Evolutionary conservation across 2,797 vertebrate species (phyloP), one percentile per base, ranked within the genome.

Genomic region (Loriculus beryllinus): DNA sequence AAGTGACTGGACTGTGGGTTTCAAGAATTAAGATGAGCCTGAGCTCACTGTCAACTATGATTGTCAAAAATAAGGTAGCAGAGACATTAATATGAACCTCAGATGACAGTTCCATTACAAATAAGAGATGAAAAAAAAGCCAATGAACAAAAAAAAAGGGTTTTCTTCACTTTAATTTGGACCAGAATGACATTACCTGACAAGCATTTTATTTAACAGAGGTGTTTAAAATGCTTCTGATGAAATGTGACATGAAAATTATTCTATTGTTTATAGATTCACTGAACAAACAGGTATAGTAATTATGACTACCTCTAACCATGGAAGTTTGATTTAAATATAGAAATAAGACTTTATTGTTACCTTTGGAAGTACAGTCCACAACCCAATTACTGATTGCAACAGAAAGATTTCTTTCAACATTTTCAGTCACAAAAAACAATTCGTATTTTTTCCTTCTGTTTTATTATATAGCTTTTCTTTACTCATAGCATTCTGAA

Each of bases 1-100:
- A 68, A 2, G 8, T 52, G 31, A 78, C 14, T 70, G 56, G 29
- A 60, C 18, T 89, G 35, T 59, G 0, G 0, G 26, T 68, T 95
- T 91, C 62, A 85, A 93, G 48, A 83, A 85, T 28, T 71, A 62
- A 49, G 57, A 95, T 49, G 60, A 89, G 52, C 35, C 45, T 85
- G 69, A 82, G 84, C 60, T 77, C 76, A 82, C 33, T 78, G 71
- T 82, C 89, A 87, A 65, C 40, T 71, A 64, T 3, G 12, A 71
- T 43, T 87, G 78, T 60, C 82, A 93, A 94, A 96, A 91, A 87
- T 60, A 77, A 93, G 39, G 64, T 39, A 85, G 75, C 48, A 82
- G 51, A 90, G 64, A 81, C 57, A 90, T 28, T 60, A 93, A 60
- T 64, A 68, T 75, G 69, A 78, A 57, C 45, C 69, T 81, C 29